Evolutionary conservation across 1,140 invertebrate genomes (phyloP), one percentile per base, ranked within the genome.

Genomic region (Heliothis virescens): DNA sequence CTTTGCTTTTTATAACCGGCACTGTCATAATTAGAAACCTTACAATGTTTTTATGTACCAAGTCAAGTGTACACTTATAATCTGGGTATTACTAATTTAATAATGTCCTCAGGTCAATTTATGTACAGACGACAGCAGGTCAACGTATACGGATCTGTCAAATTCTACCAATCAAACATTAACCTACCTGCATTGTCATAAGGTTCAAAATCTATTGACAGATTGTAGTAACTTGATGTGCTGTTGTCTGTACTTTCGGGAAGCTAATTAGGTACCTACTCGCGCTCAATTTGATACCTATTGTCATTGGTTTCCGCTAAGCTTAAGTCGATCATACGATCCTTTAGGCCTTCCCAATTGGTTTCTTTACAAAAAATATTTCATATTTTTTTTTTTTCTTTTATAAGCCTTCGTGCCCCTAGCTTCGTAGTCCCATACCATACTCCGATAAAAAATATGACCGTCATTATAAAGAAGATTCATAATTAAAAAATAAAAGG

Each of bases 251-350:
- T n/a, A 63, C n/a, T 63, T 47, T n/a, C 3, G n/a, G 12, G 55
- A 57, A 57, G 16, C 7, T 57, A 57, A 57, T 57, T 29, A n/a
- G n/a, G n/a, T n/a, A n/a, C n/a, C n/a, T n/a, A 60, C 21, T 62
- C n/a, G 15, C 60, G 60, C 60, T 34, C 60, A 15, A 62, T 41
- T 62, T 41, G 60, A 3, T 63, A 10, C 15, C 1, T 47, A 63
- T 9, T 18, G 16, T 57, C 1, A 18, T 57, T 13, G 1, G n/a
- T n/a, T 34, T 34, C 34, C 0, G 34, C 34, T 34, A 41, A 34
- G 34, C 34, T 34, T 34, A 5, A 7, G 34, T 34, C 34, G 3
- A 41, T 41, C 34, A 41, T 9, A 41, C 5, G 9, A 41, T 9
- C 34, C 34, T 34, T 34, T 34, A 34, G 1, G 3, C 7, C 34